These are phyloP conservation scores for Microplitis manilae DNA, from an alignment of 2,888 invertebrate genomes.

Conservation along the genomic window DNA sequence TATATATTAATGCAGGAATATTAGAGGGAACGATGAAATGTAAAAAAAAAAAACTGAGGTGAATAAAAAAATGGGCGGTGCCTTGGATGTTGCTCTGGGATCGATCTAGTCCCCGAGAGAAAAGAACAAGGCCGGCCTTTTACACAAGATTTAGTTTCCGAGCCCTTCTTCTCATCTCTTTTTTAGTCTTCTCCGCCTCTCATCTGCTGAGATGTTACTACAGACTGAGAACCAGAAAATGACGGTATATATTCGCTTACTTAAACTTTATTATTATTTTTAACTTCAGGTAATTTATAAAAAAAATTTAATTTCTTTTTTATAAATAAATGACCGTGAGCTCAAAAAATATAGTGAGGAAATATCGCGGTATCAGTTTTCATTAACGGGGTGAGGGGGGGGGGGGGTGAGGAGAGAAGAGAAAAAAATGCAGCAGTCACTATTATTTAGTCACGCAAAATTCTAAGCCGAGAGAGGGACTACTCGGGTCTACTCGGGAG, in stretches of 20 bases:
- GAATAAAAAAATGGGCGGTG: conserved; percentile 69
- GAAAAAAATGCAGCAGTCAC: conserved; percentile 16
- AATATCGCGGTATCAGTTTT: conserved; percentile 28
- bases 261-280: neutral
- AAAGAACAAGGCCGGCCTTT: conserved; percentile 29
- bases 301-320: neutral
- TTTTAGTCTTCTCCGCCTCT: conserved; percentile 24
- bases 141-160: conserved; percentile 15
- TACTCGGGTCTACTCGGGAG: conserved; percentile 41
- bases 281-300: neutral
- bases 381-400: neutral
- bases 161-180: conserved; percentile 20
- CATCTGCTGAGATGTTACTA: neutral
- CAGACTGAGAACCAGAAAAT: conserved; percentile 15
- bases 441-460: conserved; percentile 38
- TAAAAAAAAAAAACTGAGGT: conserved; percentile 27
- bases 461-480: conserved; percentile 43
- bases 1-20: conserved; percentile 28
- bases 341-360: neutral
- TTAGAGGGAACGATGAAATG: conserved; percentile 21
- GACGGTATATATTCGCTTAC: conserved; percentile 1
- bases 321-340: neutral
- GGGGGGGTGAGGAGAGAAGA: neutral
- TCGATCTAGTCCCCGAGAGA: conserved; percentile 24
- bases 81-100: conserved; percentile 59